Conservation (phyloP, 1,140 invertebrate species). For the Holotrichia oblita region DNA sequence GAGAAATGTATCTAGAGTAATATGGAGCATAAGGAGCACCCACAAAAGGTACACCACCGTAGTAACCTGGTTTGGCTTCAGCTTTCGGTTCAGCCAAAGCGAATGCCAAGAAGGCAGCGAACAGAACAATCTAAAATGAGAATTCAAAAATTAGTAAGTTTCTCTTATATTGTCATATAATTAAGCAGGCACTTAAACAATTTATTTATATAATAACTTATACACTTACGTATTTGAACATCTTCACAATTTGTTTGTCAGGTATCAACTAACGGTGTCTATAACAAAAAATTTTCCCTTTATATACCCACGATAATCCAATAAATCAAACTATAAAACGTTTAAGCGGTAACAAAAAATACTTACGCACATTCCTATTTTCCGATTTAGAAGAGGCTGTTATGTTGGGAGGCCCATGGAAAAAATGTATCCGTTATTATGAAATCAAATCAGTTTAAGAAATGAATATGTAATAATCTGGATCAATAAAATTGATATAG, state of each 20-base stretch:
- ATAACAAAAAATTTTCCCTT: neutral
- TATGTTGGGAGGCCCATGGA: too few species aligned
- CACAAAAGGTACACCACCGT: neutral
- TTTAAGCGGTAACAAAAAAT: too few species aligned
- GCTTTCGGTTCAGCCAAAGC: neutral
- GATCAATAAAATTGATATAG: too few species aligned
- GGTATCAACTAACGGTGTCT: neutral
- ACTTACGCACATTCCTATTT: too few species aligned
- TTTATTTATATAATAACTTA: neutral
- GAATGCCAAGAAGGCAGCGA: neutral
- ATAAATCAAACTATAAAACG: too few species aligned
- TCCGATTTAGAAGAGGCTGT: too few species aligned
- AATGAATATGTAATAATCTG: too few species aligned
- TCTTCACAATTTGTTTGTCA: neutral
- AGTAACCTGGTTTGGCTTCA: neutral
- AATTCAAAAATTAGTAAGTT: neutral
- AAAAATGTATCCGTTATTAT: too few species aligned
- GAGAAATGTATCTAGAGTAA: neutral
- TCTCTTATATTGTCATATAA: neutral
- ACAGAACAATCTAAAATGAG: neutral
- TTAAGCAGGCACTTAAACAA: neutral
- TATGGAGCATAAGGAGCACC: neutral
- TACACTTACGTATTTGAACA: slow-evolving; percentile 8
- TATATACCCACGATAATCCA: neutral
- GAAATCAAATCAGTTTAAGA: too few species aligned